Base-by-base conservation (phyloP, 2,888 invertebrate species). In the Melinaea menophilus region DNA sequence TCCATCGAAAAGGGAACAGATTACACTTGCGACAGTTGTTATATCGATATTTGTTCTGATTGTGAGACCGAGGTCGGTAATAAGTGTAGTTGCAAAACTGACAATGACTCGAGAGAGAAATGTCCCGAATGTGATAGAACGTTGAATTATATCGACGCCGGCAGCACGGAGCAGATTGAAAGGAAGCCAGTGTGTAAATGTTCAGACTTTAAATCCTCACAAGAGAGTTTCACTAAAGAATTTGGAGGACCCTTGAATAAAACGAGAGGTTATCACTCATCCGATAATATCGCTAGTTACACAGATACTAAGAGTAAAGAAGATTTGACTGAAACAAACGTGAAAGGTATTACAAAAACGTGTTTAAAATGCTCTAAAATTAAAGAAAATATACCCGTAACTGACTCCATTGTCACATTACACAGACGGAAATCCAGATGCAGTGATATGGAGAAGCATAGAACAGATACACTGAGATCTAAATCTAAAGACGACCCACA, bases 401-500 rank as follows among this genome's bases (percentile, higher is more conserved):
- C 83, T 2, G 84, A 88, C 66, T 79, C 84, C 9, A 67, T 74
- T 11, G 77, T 72, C 60, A 82, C 81, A 2, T 69, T 84, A 64
- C 82, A 79, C 57, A 73, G 75, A 0, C 83, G 88, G 71, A 82
- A 81, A 68, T 87, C 88, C 22, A 82, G 90, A 73, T 88, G 84
- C 70, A 80, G 74, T 68, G 88, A 87, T 37, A 73, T 63, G 47
- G 86, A 88, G 12, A 88, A 82, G 68, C 72, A 76, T 33, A 87
- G 79, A 73, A 72, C 75, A 35, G 93, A 93, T 69, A 85, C 90
- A 5, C 77, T 85, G n/a, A 78, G 91, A 59, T 91, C 91, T 0
- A 90, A 90, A 72, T 91, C 90, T 3, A 90, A 86, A 75, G 91
- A 91, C 76, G 81, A 93, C 81, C 86, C 91, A 65, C 80, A 92